Percentiles rank a stretch among this genome's conserved stretches.
These are phyloP conservation scores for Napeogenes inachia DNA, from an alignment of 2,888 invertebrate genomes.

Conservation along the genomic window DNA sequence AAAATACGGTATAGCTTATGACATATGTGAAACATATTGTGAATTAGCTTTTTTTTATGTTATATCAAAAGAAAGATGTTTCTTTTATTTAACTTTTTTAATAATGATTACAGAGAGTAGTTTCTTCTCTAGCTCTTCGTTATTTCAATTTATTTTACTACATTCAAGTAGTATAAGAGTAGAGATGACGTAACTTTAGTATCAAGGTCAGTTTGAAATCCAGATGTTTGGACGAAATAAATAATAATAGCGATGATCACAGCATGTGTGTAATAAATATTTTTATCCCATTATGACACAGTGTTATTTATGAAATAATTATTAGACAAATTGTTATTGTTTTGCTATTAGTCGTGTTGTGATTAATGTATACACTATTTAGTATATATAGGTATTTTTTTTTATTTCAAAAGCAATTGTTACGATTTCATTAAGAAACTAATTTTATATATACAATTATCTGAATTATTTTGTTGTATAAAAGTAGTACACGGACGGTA, in stretches of 20 bases:
- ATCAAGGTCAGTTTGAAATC: conserved; percentile 16
- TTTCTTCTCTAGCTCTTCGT: no score
- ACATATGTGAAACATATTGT: conserved; percentile 1
- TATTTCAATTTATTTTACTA: not conserved
- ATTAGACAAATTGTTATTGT: not conserved
- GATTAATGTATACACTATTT: not conserved
- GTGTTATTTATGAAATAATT: not conserved
- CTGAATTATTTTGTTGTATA: no score
- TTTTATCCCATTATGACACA: not conserved
- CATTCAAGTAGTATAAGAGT: not conserved
- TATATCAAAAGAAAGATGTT: no score
- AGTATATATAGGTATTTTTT: no score
- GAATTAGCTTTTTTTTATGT: not conserved
- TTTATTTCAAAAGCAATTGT: no score
- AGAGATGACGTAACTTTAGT: conserved; percentile 9
- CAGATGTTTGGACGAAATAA: conserved; percentile 20
- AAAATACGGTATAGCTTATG: not conserved
- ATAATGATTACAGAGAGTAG: no score
- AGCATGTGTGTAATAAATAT: conserved; percentile 2
- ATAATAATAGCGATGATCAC: conserved; percentile 2
- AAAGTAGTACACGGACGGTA: no score
- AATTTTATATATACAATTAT: no score
- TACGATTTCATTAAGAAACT: no score
- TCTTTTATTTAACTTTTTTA: no score
- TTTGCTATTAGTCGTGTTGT: not conserved